Evolutionary conservation across 2,797 vertebrate genomes (phyloP), one percentile per base, ranked within the genome.

Genomic region (Kryptopterus vitreolus): DNA sequence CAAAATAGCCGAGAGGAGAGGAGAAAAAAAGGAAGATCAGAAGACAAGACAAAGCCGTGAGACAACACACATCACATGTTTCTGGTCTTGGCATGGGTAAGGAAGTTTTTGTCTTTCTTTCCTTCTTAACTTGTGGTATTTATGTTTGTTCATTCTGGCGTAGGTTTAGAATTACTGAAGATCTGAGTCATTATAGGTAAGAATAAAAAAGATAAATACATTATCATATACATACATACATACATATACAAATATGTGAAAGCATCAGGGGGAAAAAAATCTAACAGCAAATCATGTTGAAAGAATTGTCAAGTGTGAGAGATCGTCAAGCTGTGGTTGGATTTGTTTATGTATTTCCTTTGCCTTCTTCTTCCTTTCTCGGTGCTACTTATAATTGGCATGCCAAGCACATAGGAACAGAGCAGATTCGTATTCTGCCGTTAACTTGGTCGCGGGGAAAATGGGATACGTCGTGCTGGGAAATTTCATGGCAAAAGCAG

Each of bases 51-150:
- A n/a, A 78, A 83, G 85, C 43, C 65, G 33, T 48, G 82, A 87
- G 75, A 63, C 80, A 62, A n/a, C 31, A 18, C 57, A 84, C 80
- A 91, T 66, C 57, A 84, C 80, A 91, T 66, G 78, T 74, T 66
- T 87, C 85, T 87, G 77, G 82, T 88, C 84, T 84, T 83, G 73
- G 78, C 84, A 88, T 43, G 62, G 93, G 93, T 94, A 93, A 89
- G 93, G 87, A 85, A 85, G 69, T 84, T 86, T 81, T 84, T 79
- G 1, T 61, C 9, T 73, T 81, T 79, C 31, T 81, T 43, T 69
- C 31, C 80, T 43, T 69, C 11, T 48, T n/a, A 70, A 78, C 70
- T 58, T 57, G 6, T 52, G 29, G 20, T n/a, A 52, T 53, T 71
- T 71, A 13, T 22, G 29, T n/a, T 8, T 53, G 50, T 53, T 33